Evolutionary conservation across 2,797 vertebrate species (phyloP), one percentile per base, ranked within the genome.

Genomic region (Pteropus rufus): DNA sequence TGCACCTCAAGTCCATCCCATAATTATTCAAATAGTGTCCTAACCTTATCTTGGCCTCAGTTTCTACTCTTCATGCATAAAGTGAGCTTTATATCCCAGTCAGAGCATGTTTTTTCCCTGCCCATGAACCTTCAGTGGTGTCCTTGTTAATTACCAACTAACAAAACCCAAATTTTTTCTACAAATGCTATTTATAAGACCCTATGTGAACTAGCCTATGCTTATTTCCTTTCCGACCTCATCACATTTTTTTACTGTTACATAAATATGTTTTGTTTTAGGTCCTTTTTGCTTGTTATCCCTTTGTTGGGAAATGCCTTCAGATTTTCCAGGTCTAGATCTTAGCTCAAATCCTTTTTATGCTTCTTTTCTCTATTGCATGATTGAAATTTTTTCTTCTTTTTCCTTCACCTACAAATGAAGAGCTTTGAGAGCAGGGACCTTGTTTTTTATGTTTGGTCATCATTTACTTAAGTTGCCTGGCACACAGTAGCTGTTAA

Each of bases 401-500:
- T 44, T 54, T 39, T 60, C 3, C 7, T 91, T 89, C 26, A 92
- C 39, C 14, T 3, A 46, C 46, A 90, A 18, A 1, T 85, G 8
- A 77, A 93, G 77, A 92, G 29, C 23, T 72, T 62, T 34, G 15
- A 77, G 67, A 88, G 9, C 23, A 67, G 52, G 19, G 81, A 58
- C 52, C 34, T 86, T 83, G 26, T 81, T 83, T 91, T 0, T 80
- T 56, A 56, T 93, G 26, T 67, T 75, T 87, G 24, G 24, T 92
- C 41, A 39, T 92, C 58, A 69, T 58, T 88, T 44, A 82, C 15
- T 81, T 94, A 85, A 69, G 67, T 76, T 76, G 18, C 24, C 39
- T 77, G 3, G n/a, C 31, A 64, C 76, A 29, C 77, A 88, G 24
- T 62, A 91, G 29, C 31, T 96, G 80, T 86, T 96, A 81, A 93